These are phyloP conservation scores for Dromius quadrimaculatus DNA, from an alignment of 2,888 invertebrate species.

Conservation along the genomic window DNA sequence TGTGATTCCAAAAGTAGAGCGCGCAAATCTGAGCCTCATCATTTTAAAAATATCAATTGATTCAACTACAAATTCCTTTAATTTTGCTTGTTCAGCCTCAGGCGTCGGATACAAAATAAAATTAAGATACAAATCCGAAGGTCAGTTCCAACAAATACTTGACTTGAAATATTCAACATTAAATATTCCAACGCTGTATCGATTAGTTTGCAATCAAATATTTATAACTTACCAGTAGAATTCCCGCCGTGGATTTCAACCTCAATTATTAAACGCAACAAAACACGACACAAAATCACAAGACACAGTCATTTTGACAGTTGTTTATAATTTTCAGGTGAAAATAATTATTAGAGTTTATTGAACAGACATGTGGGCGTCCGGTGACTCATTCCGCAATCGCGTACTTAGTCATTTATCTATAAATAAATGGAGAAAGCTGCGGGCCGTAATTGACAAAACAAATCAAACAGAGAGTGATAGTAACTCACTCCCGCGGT, in stretches of 20 bases:
- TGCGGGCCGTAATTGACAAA: neutral
- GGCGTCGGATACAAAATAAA: conserved; percentile 21
- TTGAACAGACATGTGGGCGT: conserved; percentile 29
- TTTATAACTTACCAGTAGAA: conserved; percentile 8
- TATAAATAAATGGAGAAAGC: conserved; percentile 20
- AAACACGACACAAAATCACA: conserved; percentile 20
- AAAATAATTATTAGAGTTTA: conserved; percentile 25
- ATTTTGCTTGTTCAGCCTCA: conserved; percentile 2
- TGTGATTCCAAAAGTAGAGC: neutral
- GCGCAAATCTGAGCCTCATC: neutral
- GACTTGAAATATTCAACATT: conserved; percentile 14
- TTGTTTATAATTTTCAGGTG: neutral
- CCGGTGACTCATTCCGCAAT: conserved; percentile 16
- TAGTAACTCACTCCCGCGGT: conserved; percentile 10
- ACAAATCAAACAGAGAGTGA: neutral
- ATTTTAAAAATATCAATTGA: neutral
- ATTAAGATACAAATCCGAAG: conserved; percentile 16
- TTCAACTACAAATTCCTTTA: neutral
- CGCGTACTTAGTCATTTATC: conserved; percentile 31
- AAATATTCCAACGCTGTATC: conserved; percentile 19
- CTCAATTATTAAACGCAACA: neutral
- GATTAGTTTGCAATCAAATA: neutral
- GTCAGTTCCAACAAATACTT: conserved; percentile 9
- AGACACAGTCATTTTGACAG: conserved; percentile 29
- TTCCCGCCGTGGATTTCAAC: conserved; percentile 16